These are phyloP conservation scores for Chaetophractus vellerosus DNA, from an alignment of 2,797 vertebrate genomes.

Conservation along the genomic window DNA sequence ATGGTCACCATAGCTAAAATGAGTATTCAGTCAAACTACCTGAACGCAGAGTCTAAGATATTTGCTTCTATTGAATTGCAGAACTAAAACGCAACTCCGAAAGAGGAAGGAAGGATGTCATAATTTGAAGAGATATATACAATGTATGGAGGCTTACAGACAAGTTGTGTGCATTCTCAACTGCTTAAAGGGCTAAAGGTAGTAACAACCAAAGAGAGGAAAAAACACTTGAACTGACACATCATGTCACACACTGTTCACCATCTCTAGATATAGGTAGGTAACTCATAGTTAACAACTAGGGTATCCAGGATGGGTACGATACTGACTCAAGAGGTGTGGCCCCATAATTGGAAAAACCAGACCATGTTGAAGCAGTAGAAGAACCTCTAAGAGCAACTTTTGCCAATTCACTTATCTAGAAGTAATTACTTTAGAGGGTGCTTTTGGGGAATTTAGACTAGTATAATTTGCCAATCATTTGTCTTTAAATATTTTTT, in stretches of 20 bases:
- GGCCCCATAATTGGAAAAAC: background rate
- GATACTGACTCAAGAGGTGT: background rate
- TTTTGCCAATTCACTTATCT: background rate
- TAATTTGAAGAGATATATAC: background rate
- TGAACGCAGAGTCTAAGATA: background rate
- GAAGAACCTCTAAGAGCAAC: background rate
- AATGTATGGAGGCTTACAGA: background rate
- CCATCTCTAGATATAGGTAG: background rate
- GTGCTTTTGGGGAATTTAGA: background rate
- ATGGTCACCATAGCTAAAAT: background rate
- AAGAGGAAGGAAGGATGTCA: background rate
- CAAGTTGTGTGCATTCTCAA: background rate
- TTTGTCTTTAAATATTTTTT: conserved; percentile 59
- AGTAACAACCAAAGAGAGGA: background rate
- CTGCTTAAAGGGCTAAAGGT: background rate
- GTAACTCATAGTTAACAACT: background rate
- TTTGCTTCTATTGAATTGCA: conserved; percentile 21
- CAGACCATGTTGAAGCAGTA: background rate
- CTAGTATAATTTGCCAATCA: conserved; percentile 17
- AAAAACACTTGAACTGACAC: background rate
- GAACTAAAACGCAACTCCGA: background rate
- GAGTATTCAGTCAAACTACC: background rate
- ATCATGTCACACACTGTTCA: background rate
- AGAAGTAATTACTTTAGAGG: background rate
- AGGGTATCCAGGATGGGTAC: background rate